Evolutionary conservation across 1,140 invertebrate species (phyloP), one percentile per base, ranked within the genome.

Genomic region (Wiebesia pumilae): DNA sequence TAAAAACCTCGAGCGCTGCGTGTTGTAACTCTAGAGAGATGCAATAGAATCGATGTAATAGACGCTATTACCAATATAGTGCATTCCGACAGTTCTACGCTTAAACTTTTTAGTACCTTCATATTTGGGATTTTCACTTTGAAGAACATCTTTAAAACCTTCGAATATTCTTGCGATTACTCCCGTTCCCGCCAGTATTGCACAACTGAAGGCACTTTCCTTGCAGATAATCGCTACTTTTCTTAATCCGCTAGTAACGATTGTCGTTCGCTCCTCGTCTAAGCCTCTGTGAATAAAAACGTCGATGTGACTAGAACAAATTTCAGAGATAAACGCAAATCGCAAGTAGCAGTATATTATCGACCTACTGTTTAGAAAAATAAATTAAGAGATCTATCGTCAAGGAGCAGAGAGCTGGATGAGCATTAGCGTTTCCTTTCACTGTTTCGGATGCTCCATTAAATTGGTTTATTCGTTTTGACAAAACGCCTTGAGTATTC

Each of bases 311-410:
- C 12, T 21, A 40, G 14, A 75, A 0, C 12, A 3, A 40, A 43
- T 1, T 38, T 14, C 10, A 58, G 19, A 30, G 12, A 35, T 14
- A 69, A 67, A 69, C 16, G 12, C 16, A 58, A 16, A 21, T 35
- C 14, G 30, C 35, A 2, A n/a, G 14, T 75, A 40, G 12, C n/a
- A 4, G n/a, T 40, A 24, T 43, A 43, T 75, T 43, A 54, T 86
- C 4, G 62, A 89, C 91, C 95, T 89, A 95, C 94, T 94, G 93
- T 89, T 95, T 91, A 40, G 94, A 94, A 65, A 95, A 95, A 88
- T 95, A 94, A 81, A 95, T 94, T 33, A 96, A 92, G 40, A 96
- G 93, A 86, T 96, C 94, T 33, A 96, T 92, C 33, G 95, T 94
- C 38, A 96, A 92, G 82, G 94, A 93, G 87, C 95, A 96, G 9